A percentile compares a stretch with the other conserved stretches of the same genome.
phyloP scores from a whole-genome alignment of 2,113 vertebrate genomes.

The Microcebus tavaratra region DNA sequence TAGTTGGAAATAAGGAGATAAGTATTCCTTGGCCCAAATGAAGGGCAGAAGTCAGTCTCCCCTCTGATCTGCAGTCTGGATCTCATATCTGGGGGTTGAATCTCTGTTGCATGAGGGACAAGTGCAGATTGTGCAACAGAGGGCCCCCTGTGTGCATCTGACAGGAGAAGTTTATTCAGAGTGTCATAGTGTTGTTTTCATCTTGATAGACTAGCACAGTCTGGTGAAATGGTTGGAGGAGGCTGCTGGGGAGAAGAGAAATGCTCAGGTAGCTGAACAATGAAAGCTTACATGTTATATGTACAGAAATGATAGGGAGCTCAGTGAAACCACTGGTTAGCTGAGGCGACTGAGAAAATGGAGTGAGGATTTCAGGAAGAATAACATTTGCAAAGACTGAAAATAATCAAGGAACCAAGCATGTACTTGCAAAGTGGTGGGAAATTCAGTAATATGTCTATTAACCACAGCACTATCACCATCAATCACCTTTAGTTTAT shows the following conservation, averaged over 20 bases:
- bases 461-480: neutral
- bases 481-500: neutral
- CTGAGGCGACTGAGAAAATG: neutral
- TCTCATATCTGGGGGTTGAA: constrained; percentile 21
- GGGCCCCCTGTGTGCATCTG: constrained; percentile 49
- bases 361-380: neutral
- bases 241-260: neutral
- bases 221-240: neutral
- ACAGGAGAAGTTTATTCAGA: constrained; percentile 58
- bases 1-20: constrained; percentile 63
- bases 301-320: constrained; percentile 7
- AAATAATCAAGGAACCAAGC: neutral
- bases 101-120: constrained; percentile 14
- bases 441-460: neutral
- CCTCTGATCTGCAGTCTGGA: constrained; percentile 57
- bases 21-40: constrained; percentile 56
- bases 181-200: constrained; percentile 51
- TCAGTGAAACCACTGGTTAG: neutral
- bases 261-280: constrained; percentile 53
- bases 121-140: constrained; percentile 54
- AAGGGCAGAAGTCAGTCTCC: constrained; percentile 71
- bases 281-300: constrained; percentile 43
- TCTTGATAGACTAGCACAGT: constrained; percentile 60
- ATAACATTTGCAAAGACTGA: neutral
- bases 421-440: neutral